phyloP scores from a whole-genome alignment of 1,140 invertebrate genomes.

The Watersipora subatra region DNA sequence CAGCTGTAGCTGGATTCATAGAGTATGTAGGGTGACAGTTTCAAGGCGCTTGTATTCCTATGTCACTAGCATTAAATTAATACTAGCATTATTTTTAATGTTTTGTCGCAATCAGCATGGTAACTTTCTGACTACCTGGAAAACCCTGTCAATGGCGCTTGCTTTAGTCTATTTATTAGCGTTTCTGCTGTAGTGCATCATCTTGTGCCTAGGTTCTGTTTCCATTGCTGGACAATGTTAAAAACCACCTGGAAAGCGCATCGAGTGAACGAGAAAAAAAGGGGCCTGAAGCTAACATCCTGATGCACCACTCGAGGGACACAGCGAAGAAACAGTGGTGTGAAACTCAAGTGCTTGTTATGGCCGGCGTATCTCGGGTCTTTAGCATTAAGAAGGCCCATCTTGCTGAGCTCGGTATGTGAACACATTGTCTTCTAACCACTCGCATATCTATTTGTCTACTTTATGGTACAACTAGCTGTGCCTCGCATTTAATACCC shows the following conservation, averaged over 20 bases:
- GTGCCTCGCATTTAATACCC: no score
- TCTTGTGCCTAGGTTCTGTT: constrained; percentile 64
- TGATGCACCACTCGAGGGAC: constrained; percentile 96
- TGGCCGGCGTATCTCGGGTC: constrained; percentile 59
- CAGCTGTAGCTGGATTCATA: no score
- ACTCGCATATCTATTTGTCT: no score
- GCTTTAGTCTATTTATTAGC: no score
- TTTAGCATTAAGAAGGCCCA: constrained; percentile 81
- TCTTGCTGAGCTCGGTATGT: constrained; percentile 57
- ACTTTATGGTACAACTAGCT: no score
- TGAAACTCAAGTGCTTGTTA: constrained; percentile 75
- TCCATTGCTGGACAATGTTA: constrained; percentile 81
- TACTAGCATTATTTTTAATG: no score
- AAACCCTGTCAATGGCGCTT: no score
- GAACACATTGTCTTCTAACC: no score
- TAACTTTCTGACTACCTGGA: no score
- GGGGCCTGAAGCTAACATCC: constrained; percentile 58
- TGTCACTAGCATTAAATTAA: no score
- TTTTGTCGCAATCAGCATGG: no score
- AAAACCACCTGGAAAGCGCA: constrained; percentile 72
- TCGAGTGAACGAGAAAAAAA: constrained; percentile 87
- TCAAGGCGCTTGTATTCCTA: not conserved
- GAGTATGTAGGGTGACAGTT: not conserved
- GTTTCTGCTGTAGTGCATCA: no score
- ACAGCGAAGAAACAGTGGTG: constrained; percentile 99